These are phyloP conservation scores for Epinotia brunnichana DNA, from an alignment of 2,888 invertebrate species.

Conservation along the genomic window DNA sequence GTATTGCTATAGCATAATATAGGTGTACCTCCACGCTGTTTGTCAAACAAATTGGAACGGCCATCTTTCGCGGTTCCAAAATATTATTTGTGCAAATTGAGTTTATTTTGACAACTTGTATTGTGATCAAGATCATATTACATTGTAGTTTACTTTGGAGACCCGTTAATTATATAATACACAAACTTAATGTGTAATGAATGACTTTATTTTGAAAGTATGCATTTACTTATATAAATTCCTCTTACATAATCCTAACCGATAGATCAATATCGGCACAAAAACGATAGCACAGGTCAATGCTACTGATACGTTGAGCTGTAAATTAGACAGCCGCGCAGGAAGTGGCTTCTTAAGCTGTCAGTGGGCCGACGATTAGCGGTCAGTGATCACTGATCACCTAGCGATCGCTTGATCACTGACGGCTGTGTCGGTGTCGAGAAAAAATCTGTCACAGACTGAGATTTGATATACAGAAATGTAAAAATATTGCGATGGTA, in stretches of 20 bases:
- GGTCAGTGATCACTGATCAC: conserved; percentile 72
- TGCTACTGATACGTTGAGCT: conserved; percentile 61
- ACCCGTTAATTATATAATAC: too few relatives aligned
- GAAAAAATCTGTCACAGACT: conserved; percentile 65
- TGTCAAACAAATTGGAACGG: too few relatives aligned
- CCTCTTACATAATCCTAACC: neutral
- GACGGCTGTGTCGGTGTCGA: conserved; percentile 61
- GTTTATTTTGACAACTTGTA: too few relatives aligned
- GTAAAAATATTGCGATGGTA: neutral
- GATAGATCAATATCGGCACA: conserved; percentile 51
- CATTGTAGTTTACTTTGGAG: too few relatives aligned
- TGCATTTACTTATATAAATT: neutral
- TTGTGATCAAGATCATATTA: too few relatives aligned
- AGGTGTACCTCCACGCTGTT: too few relatives aligned
- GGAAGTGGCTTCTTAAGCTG: conserved; percentile 82
- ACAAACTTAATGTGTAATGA: too few relatives aligned
- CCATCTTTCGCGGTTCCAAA: too few relatives aligned
- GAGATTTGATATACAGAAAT: conserved; percentile 11
- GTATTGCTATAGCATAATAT: too few relatives aligned
- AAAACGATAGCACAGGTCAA: conserved; percentile 52
- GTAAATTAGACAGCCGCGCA: conserved; percentile 81
- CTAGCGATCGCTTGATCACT: conserved; percentile 72
- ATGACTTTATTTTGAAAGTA: neutral
- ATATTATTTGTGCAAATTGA: too few relatives aligned
- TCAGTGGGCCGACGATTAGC: conserved; percentile 77